These are phyloP conservation scores for Agrochola lychnidis DNA, from an alignment of 2,888 invertebrate genomes.

Conservation along the genomic window DNA sequence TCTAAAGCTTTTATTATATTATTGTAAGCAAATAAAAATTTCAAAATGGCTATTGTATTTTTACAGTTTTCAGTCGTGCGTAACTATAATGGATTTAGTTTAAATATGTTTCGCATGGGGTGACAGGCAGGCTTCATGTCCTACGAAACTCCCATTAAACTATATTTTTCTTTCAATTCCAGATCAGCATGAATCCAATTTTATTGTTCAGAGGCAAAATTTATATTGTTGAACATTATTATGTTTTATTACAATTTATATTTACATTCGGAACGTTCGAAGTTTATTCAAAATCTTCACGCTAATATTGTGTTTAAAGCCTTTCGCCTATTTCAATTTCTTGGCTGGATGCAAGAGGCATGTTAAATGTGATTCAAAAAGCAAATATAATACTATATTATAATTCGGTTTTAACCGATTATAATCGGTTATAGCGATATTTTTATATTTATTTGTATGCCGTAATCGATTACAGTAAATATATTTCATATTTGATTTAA, in stretches of 20 bases:
- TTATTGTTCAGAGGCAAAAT: constrained; percentile 64
- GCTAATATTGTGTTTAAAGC: constrained; percentile 66
- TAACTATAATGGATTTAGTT: constrained; percentile 29
- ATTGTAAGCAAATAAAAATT: constrained; percentile 16
- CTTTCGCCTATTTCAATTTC: constrained; percentile 69
- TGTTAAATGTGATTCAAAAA: constrained; percentile 65
- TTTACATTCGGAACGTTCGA: constrained; percentile 55
- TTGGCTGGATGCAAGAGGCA: constrained; percentile 61
- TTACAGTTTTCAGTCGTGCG: constrained; percentile 28
- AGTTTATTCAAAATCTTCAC: constrained; percentile 65
- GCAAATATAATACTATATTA: constrained; percentile 55
- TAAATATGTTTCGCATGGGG: constrained; percentile 39
- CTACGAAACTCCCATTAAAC: constrained; percentile 36
- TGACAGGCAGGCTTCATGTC: constrained; percentile 48
- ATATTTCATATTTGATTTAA: constrained; percentile 48
- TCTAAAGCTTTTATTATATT: constrained; percentile 16
- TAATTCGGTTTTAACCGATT: constrained; percentile 57
- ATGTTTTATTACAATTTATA: constrained; percentile 65
- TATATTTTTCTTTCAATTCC: constrained; percentile 60
- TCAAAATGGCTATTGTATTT: constrained; percentile 44
- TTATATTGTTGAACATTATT: constrained; percentile 58
- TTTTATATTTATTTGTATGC: constrained; percentile 52
- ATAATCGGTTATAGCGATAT: constrained; percentile 51
- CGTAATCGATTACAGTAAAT: constrained; percentile 56
- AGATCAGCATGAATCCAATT: constrained; percentile 64